Percentiles rank a stretch among this genome's conserved stretches.
phyloP scores from a whole-genome alignment of 2,888 invertebrate species.

The Netelia inedita region DNA sequence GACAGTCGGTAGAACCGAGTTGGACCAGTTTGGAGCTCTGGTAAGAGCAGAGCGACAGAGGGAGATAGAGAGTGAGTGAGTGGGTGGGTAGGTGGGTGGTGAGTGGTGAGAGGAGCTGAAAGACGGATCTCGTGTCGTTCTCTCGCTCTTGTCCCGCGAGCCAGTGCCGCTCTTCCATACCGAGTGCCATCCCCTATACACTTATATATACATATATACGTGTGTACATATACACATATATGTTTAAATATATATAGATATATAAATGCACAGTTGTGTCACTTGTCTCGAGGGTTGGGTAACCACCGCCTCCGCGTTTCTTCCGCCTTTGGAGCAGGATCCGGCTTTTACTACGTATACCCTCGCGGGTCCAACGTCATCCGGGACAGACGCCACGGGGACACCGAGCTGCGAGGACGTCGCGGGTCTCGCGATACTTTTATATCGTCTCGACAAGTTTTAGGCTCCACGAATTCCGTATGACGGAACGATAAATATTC shows the following conservation, averaged over 20 bases:
- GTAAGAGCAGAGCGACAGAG: not conserved
- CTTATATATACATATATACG: not conserved
- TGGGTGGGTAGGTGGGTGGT: constrained; percentile 72
- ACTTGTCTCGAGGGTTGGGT: constrained; percentile 53
- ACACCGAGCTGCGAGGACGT: constrained; percentile 60
- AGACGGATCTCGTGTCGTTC: constrained; percentile 74
- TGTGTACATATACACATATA: not conserved
- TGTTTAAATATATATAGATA: not conserved
- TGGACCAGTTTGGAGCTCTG: constrained; percentile 31
- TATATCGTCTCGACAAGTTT: not conserved
- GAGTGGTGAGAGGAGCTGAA: constrained; percentile 83
- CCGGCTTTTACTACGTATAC: constrained; percentile 76
- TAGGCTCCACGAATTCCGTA: not conserved
- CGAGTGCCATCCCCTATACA: constrained; percentile 7
- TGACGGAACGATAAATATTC: not conserved
- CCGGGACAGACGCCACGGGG: constrained; percentile 65
- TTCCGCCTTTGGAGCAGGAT: constrained; percentile 45
- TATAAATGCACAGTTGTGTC: not conserved
- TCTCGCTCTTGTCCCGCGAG: constrained; percentile 18
- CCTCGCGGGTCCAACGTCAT: constrained; percentile 75
- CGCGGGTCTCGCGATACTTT: constrained; percentile 12
- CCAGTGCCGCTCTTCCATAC: not conserved
- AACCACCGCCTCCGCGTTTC: constrained; percentile 57
- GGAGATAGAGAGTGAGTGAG: constrained; percentile 62
- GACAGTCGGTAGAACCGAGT: constrained; percentile 76